Percentiles rank a stretch among this genome's conserved stretches.
phyloP scores from a whole-genome alignment of 2,888 invertebrate species.

The Alviniconcha strummeri region DNA sequence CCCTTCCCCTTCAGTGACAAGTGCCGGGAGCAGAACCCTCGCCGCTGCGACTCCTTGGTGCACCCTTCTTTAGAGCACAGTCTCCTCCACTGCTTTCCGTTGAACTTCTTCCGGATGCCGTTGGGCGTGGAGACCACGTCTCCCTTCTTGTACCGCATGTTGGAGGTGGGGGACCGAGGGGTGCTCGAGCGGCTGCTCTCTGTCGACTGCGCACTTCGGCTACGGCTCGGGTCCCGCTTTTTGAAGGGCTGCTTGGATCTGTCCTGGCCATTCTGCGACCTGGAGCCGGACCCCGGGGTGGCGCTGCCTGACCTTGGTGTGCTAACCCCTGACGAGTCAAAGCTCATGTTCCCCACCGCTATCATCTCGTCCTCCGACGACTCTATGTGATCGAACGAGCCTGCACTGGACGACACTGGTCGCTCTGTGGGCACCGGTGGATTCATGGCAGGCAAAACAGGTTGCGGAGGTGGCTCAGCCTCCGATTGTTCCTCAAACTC shows the following conservation, averaged over 20 bases:
- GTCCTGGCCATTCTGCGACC: constrained; percentile 50
- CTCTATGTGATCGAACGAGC: constrained; percentile 54
- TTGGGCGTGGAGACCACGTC: constrained; percentile 95
- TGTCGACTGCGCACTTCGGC: constrained; percentile 68
- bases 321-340: constrained; percentile 66
- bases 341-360: constrained; percentile 60
- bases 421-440: constrained; percentile 39
- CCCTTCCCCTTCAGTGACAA: constrained; percentile 88
- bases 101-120: constrained; percentile 98
- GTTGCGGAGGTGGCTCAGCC: constrained; percentile 26
- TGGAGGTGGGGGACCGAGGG: constrained; percentile 66
- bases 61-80: constrained; percentile 97
- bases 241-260: constrained; percentile 62
- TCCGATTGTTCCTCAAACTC: constrained; percentile 80
- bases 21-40: constrained; percentile 97
- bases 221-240: constrained; percentile 64
- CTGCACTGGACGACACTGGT: constrained; percentile 45
- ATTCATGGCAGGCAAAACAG: constrained; percentile 10
- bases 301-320: constrained; percentile 86
- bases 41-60: constrained; percentile 96
- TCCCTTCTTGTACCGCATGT: constrained; percentile 82
- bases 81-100: constrained; percentile 99
- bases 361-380: constrained; percentile 67
- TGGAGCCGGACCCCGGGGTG: constrained; percentile 78
- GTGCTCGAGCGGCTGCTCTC: constrained; percentile 71